Conservation (phyloP, 2,888 invertebrate species). For the Ramazzottius varieornatus region DNA sequence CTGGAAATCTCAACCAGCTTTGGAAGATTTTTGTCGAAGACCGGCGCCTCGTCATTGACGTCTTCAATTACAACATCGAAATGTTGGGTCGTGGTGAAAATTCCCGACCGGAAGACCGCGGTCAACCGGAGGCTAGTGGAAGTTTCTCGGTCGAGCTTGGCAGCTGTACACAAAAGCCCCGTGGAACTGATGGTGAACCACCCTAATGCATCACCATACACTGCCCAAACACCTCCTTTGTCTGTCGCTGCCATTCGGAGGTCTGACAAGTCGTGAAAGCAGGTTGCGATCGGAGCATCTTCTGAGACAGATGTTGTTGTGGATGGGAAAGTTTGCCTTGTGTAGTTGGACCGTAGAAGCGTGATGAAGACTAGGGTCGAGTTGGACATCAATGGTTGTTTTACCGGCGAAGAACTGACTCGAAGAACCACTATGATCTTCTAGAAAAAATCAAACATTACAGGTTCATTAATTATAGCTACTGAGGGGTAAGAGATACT, state of each 20-base stretch:
- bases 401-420: background rate
- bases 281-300: background rate
- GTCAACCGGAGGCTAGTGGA: background rate
- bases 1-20: constrained; percentile 50
- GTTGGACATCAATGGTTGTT: background rate
- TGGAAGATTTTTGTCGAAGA: constrained; percentile 41
- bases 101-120: background rate
- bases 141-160: background rate
- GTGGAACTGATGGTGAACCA: background rate
- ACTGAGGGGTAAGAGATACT: background rate
- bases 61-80: constrained; percentile 58
- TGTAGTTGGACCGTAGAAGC: background rate
- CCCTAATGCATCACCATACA: background rate
- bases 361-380: background rate
- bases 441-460: background rate
- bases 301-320: background rate
- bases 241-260: too few relatives aligned
- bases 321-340: background rate
- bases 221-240: too few relatives aligned
- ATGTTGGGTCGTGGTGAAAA: constrained; percentile 24
- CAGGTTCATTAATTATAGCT: background rate
- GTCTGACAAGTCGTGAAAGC: background rate
- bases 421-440: background rate
- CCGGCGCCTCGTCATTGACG: constrained; percentile 80
- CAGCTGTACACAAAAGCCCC: background rate